Evolutionary conservation across 2,888 invertebrate species (phyloP).

Genomic region (Tridacna gigas): DNA sequence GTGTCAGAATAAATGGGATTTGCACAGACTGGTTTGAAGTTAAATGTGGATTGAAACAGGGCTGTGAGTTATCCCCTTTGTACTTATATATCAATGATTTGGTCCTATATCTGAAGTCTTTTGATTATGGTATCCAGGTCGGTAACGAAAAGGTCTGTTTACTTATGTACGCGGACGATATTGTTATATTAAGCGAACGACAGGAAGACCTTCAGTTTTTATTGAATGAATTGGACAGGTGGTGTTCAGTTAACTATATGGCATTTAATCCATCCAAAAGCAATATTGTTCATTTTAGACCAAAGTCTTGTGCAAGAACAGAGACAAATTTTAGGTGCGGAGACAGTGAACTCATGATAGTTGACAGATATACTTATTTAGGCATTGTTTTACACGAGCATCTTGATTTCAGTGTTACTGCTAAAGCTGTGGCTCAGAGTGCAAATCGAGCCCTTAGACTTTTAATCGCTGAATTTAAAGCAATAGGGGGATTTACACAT

Average conservation of each 20-base stretch:
- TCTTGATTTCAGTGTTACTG: conserved; percentile 42
- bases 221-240: conserved; percentile 39
- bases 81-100: conserved; percentile 53
- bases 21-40: conserved; percentile 47
- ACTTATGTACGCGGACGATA: conserved; percentile 55
- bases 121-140: conserved; percentile 38
- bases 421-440: conserved; percentile 45
- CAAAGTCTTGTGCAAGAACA: conserved; percentile 8
- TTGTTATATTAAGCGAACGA: conserved; percentile 48
- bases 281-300: conserved; percentile 58
- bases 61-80: conserved; percentile 57
- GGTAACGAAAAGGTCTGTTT: conserved; percentile 42
- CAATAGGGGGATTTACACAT: conserved; percentile 46
- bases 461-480: conserved; percentile 53
- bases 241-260: conserved; percentile 52
- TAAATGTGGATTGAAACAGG: conserved; percentile 43
- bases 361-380: conserved; percentile 48
- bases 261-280: conserved; percentile 54
- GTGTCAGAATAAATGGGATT: conserved; percentile 30
- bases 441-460: conserved; percentile 50
- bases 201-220: conserved; percentile 45
- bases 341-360: conserved; percentile 13
- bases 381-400: conserved; percentile 45
- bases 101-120: conserved; percentile 26
- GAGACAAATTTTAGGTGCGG: conserved; percentile 46